A percentile compares a stretch with the other conserved stretches of the same genome.
phyloP scores from a whole-genome alignment of 2,113 vertebrate species.

The Psephotus haematonotus region DNA sequence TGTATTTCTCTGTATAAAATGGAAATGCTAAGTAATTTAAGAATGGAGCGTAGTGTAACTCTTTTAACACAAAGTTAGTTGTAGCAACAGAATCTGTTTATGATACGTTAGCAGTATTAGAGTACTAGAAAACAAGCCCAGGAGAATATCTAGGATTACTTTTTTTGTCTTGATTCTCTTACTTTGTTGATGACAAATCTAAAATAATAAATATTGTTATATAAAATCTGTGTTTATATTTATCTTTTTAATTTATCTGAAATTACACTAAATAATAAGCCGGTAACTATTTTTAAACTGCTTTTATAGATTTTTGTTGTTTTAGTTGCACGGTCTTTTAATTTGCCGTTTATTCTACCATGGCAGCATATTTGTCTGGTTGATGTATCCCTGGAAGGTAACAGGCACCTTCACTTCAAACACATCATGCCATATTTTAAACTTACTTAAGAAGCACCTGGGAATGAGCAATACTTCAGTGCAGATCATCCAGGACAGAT shows the following conservation, averaged over 20 bases:
- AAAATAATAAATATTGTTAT: neutral
- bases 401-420: slow-evolving; percentile 37
- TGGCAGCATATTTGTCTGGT: slow-evolving; percentile 34
- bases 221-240: neutral
- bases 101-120: neutral
- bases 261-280: neutral
- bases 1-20: neutral
- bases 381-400: neutral
- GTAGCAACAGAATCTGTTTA: neutral
- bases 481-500: slow-evolving; percentile 21
- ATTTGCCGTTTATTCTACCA: slow-evolving; percentile 14
- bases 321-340: slow-evolving; percentile 14
- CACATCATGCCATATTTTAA: neutral
- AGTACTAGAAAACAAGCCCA: neutral
- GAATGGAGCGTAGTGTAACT: neutral
- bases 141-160: neutral
- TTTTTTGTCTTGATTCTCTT: neutral
- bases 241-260: neutral
- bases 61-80: neutral
- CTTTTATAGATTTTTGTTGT: neutral
- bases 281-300: neutral
- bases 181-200: neutral
- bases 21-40: neutral
- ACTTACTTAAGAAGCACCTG: neutral
- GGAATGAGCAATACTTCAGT: slow-evolving; percentile 6